Percentiles rank a stretch among this genome's conserved stretches.
Evolutionary conservation across 2,888 invertebrate species (phyloP).

Genomic region (Amphipyra tragopoginis): DNA sequence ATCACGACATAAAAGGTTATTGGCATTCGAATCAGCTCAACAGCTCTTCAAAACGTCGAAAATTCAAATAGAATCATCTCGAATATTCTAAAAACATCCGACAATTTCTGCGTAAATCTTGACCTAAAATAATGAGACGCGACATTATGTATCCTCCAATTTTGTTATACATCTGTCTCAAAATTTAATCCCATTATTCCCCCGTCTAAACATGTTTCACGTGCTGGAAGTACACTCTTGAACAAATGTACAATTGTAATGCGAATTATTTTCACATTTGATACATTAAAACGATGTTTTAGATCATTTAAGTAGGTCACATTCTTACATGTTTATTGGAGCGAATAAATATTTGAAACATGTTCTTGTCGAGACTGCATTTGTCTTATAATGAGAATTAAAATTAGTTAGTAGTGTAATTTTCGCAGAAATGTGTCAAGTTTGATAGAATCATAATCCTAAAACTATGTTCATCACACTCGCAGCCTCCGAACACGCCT

Average conservation of each 20-base stretch:
- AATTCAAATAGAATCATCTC: constrained; percentile 2
- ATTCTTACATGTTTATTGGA: constrained; percentile 10
- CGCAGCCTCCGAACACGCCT: constrained; percentile 2
- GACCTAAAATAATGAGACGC: constrained; percentile 45
- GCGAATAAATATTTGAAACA: constrained; percentile 8
- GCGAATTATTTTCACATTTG: constrained; percentile 48
- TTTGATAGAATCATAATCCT: constrained; percentile 21
- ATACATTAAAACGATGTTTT: constrained; percentile 30
- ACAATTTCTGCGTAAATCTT: constrained; percentile 42
- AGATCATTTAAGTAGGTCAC: constrained; percentile 31
- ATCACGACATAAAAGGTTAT: constrained; percentile 13
- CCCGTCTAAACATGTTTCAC: constrained; percentile 41
- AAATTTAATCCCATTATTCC: constrained; percentile 63
- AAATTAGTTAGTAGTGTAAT: background rate
- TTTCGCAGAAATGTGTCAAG: background rate
- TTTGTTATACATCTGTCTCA: constrained; percentile 53
- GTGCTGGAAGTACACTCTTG: constrained; percentile 30
- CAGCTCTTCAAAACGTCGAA: constrained; percentile 11
- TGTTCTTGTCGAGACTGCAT: too few species aligned
- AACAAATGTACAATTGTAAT: constrained; percentile 46
- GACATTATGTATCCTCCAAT: constrained; percentile 51
- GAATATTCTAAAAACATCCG: constrained; percentile 19
- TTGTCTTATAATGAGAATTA: too few species aligned
- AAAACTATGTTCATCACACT: constrained; percentile 26
- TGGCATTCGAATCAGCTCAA: constrained; percentile 21